These are phyloP conservation scores for Catalaphyllia jardinei DNA, from an alignment of 64 coral and sea anemone genomes.

Conservation along the genomic window DNA sequence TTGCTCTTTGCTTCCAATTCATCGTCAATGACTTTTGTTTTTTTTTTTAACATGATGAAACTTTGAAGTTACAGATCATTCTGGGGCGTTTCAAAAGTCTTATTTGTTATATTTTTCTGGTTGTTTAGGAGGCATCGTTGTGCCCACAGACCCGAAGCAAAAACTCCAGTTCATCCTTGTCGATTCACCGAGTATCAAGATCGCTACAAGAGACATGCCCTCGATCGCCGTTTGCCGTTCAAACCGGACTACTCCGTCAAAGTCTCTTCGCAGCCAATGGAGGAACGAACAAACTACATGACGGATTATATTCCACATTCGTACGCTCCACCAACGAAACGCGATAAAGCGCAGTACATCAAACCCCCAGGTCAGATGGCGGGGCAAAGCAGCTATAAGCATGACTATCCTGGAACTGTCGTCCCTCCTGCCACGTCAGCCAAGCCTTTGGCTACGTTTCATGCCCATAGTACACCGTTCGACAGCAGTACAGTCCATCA, in stretches of 20 bases:
- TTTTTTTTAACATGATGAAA: slow-evolving; percentile 17
- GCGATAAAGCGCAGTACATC: slow-evolving; percentile 75
- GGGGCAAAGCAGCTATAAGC: slow-evolving; percentile 78
- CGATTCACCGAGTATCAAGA: slow-evolving; percentile 94
- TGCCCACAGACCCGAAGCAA: slow-evolving; percentile 81
- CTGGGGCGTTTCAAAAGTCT: background rate
- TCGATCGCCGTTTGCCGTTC: slow-evolving; percentile 67
- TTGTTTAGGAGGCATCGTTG: slow-evolving; percentile 94
- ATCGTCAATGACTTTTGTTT: background rate
- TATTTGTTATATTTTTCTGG: background rate
- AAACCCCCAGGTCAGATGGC: slow-evolving; percentile 83
- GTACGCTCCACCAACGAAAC: slow-evolving; percentile 70
- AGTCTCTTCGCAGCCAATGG: slow-evolving; percentile 77
- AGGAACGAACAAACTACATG: slow-evolving; percentile 85
- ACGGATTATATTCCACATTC: slow-evolving; percentile 82
- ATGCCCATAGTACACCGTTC: slow-evolving; percentile 73
- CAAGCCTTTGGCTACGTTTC: slow-evolving; percentile 71
- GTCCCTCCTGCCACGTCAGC: slow-evolving; percentile 80
- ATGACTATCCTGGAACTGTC: slow-evolving; percentile 81
- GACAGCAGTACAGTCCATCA: slow-evolving; percentile 82
- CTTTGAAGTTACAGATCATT: background rate
- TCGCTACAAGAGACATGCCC: slow-evolving; percentile 80
- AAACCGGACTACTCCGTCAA: slow-evolving; percentile 85
- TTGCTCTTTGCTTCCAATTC: slow-evolving; percentile 24
- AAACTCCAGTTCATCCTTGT: slow-evolving; percentile 63